Percentiles rank a stretch among this genome's conserved stretches.
Evolutionary conservation across 92 coral and sea anemone species (phyloP).

Genomic region (Parazoanthus atlanticus): DNA sequence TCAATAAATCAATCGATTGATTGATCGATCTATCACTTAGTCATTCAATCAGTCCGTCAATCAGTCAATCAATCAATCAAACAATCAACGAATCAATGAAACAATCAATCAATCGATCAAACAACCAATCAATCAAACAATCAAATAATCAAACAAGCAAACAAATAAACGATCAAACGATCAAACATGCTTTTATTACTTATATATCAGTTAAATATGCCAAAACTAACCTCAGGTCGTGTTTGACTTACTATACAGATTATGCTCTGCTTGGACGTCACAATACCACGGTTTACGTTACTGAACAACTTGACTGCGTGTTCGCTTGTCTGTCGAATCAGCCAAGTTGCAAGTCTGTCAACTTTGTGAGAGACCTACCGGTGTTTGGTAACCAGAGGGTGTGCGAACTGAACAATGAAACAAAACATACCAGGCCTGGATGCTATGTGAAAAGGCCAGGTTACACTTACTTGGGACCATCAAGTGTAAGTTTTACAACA

Average conservation of each 20-base stretch:
- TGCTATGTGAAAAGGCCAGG: slow-evolving; percentile 2
- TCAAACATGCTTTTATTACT: too few species aligned
- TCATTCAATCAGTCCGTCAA: too few species aligned
- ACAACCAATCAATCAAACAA: too few species aligned
- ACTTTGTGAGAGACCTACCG: not conserved
- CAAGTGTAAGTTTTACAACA: not conserved
- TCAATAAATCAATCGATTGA: too few species aligned
- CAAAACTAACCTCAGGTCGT: not conserved
- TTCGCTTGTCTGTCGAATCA: not conserved
- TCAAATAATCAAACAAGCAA: too few species aligned
- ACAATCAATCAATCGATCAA: too few species aligned
- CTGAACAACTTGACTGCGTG: slow-evolving; percentile 25
- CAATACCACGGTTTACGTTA: not conserved
- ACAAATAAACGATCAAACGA: too few species aligned
- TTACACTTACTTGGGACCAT: slow-evolving; percentile 7
- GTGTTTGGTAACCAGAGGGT: not conserved
- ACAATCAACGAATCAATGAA: too few species aligned
- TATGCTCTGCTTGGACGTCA: slow-evolving; percentile 7
- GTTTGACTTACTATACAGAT: not conserved
- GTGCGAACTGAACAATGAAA: slow-evolving; percentile 12
- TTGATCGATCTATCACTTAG: too few species aligned
- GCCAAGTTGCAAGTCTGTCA: slow-evolving; percentile 26
- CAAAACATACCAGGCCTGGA: not conserved
- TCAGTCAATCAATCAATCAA: too few species aligned
- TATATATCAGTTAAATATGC: too few species aligned